A percentile compares a stretch with the other conserved stretches of the same genome.
These are phyloP conservation scores for Campoplex nolae DNA, from an alignment of 2,888 invertebrate species.

Conservation along the genomic window DNA sequence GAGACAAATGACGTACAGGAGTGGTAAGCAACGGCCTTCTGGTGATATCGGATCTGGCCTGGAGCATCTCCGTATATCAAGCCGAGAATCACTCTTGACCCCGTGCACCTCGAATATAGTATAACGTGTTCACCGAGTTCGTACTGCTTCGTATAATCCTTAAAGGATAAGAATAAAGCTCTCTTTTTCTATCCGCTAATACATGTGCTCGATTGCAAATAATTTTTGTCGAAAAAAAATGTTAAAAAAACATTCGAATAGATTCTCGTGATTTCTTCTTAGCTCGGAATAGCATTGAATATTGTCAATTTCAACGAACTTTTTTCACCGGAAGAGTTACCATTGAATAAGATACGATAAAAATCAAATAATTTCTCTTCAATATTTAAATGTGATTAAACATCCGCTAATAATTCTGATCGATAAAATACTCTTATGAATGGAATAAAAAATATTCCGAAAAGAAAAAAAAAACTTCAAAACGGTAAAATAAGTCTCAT, in stretches of 20 bases:
- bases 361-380: no score
- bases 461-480: not conserved
- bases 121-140: constrained; percentile 53
- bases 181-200: constrained; percentile 23
- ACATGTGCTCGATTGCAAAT: not conserved
- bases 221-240: constrained; percentile 4
- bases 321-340: no score
- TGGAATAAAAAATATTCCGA: not conserved
- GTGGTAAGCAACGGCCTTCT: constrained; percentile 81
- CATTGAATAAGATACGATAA: no score
- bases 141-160: constrained; percentile 35
- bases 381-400: not conserved
- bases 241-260: not conserved
- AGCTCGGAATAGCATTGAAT: not conserved
- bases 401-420: not conserved
- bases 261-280: not conserved
- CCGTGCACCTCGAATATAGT: constrained; percentile 63
- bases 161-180: constrained; percentile 38
- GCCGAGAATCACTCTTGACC: constrained; percentile 75
- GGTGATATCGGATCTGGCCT: constrained; percentile 81
- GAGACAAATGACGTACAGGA: constrained; percentile 83
- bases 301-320: not conserved
- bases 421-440: not conserved
- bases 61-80: constrained; percentile 77
- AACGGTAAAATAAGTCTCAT: not conserved